These are phyloP conservation scores for Tragopan temminckii DNA, from an alignment of 2,797 vertebrate genomes.

Conservation along the genomic window DNA sequence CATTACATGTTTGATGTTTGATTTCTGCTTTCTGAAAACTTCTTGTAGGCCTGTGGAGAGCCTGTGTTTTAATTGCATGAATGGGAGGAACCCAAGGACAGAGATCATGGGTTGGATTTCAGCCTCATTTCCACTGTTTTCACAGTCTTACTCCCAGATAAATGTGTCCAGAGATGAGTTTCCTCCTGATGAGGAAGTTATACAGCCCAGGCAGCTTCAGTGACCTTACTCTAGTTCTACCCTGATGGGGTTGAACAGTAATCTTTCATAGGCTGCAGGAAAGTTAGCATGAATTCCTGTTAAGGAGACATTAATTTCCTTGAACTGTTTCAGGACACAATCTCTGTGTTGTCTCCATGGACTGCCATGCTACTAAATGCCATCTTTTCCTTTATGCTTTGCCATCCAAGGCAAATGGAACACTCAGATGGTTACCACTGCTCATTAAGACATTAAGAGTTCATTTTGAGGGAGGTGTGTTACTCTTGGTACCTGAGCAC, in stretches of 20 bases:
- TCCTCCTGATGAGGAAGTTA: background rate
- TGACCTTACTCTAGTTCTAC: background rate
- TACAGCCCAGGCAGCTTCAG: background rate
- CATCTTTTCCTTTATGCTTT: background rate
- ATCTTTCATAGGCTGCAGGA: background rate
- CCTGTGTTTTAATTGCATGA: background rate
- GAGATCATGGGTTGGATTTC: background rate
- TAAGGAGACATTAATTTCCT: background rate
- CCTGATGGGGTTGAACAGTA: background rate
- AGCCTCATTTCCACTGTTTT: background rate
- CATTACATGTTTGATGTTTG: background rate
- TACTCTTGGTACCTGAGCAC: background rate
- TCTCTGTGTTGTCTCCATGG: background rate
- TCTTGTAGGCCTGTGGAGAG: background rate
- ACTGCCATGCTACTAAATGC: background rate
- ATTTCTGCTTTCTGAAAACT: background rate
- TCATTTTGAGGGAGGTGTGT: background rate
- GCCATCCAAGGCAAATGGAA: background rate
- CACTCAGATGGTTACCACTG: background rate
- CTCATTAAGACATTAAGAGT: background rate
- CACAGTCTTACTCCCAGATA: background rate
- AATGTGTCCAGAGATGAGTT: background rate
- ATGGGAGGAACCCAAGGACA: background rate
- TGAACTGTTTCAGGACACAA: background rate
- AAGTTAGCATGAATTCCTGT: background rate